A percentile compares a stretch with the other conserved stretches of the same genome.
Conservation (phyloP, 2,113 vertebrate genomes). For the Clarias macrocephalus region DNA sequence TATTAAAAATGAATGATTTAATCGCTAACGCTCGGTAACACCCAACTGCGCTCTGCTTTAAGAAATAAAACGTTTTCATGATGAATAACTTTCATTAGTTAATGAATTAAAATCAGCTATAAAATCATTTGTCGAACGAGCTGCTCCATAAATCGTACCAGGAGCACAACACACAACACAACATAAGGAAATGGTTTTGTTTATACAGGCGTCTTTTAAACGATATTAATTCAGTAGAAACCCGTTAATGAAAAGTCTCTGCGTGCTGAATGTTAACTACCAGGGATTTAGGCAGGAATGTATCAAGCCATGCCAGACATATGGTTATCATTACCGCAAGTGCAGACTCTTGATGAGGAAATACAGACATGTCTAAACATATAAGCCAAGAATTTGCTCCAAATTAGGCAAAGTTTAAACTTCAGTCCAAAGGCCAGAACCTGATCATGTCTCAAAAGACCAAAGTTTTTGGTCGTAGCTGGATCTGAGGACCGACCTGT, state of each 20-base stretch:
- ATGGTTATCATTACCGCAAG: slow-evolving; percentile 24
- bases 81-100: not conserved
- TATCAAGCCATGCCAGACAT: slow-evolving; percentile 26
- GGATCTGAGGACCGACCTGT: not conserved
- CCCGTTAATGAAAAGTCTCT: slow-evolving; percentile 27
- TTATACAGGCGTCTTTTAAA: not conserved
- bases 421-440: not conserved
- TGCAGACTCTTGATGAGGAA: not conserved
- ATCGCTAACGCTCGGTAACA: not conserved
- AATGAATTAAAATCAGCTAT: not conserved
- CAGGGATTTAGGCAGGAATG: not conserved
- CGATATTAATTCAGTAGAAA: not conserved
- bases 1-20: not conserved
- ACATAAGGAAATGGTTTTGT: not conserved
- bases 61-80: not conserved
- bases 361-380: too few relatives aligned
- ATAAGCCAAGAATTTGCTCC: not conserved
- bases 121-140: not conserved
- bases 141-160: not conserved
- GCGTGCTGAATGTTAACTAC: not conserved
- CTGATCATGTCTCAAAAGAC: not conserved
- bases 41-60: not conserved
- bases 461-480: not conserved
- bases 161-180: not conserved
- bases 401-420: not conserved